Base-by-base conservation (phyloP, 92 coral and sea anemone species). In the Palythoa heliodiscus region DNA sequence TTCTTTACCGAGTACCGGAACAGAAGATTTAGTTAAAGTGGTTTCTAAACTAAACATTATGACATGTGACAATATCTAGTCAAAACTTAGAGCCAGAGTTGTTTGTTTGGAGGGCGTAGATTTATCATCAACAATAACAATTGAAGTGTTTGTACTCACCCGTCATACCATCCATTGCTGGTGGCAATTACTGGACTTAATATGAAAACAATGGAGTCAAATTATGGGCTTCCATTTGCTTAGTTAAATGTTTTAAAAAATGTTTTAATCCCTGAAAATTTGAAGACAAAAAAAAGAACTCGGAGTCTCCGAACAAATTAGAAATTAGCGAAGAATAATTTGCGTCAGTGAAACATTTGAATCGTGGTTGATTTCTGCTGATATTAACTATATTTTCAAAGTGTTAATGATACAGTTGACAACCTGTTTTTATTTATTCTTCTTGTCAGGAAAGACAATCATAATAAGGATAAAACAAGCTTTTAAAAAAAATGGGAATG, bases 401-500 rank as follows among this genome's bases (percentile, higher is more conserved):
- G 57, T 40, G 25, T 66, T 47, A 20, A 47, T 38, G 64, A 48
- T 15, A 16, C 48, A 80, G 43, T 60, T 23, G 5, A 63, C 39
- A 80, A 80, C 73, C 74, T 66, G 84, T 22, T 48, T 25, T 23
- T 66, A 61, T 80, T 78, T 61, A 40, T 63, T 63, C 25, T 63
- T 63, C 69, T 16, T 43, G 22, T 61, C 82, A 11, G 9, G 70
- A 20, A 61, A 39, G 47, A 23, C 38, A 66, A 79, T 63, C 60
- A 80, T 80, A 64, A 43, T 14, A 63, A 78, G 23, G 40, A 38
- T 70, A n/a, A 25, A 69, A 63, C 35, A 11, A 14, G 47, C 29
- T 25, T 25, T 29, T 29, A 29, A 29, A 29, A 16, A 69, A 10
- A 54, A 13, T 54, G 66, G 17, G 25, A 76, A 35, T 22, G 29